Percentiles rank a stretch among this genome's conserved stretches.
Conservation (phyloP, 2,113 vertebrate genomes). For the Vombatus ursinus region DNA sequence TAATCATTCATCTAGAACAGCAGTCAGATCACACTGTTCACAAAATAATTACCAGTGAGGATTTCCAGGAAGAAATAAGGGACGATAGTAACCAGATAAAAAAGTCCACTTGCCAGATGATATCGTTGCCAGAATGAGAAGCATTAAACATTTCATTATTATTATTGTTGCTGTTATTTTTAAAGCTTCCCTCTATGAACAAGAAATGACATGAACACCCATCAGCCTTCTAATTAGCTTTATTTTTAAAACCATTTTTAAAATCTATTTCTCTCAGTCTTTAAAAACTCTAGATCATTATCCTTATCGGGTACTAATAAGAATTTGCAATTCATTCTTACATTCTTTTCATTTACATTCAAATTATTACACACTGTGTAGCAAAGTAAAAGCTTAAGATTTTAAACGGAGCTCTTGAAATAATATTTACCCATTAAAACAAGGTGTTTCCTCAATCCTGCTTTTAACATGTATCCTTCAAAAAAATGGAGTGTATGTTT, state of each 20-base stretch:
- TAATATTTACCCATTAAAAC: background rate
- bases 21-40: background rate
- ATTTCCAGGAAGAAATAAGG: background rate
- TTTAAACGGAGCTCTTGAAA: background rate
- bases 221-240: background rate
- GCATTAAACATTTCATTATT: background rate
- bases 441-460: background rate
- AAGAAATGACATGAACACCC: background rate
- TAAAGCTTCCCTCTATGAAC: background rate
- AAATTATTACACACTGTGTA: background rate
- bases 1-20: background rate
- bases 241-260: background rate
- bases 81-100: background rate
- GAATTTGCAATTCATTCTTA: background rate
- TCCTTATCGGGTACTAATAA: background rate
- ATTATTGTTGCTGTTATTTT: background rate
- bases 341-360: background rate
- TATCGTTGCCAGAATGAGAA: background rate
- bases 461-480: background rate
- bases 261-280: background rate
- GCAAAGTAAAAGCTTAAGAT: background rate
- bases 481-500: background rate
- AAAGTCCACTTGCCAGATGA: rapidly evolving
- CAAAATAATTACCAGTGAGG: background rate
- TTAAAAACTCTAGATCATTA: background rate